Conservation (phyloP, 2,888 invertebrate genomes). For the Achlya flavicornis region DNA sequence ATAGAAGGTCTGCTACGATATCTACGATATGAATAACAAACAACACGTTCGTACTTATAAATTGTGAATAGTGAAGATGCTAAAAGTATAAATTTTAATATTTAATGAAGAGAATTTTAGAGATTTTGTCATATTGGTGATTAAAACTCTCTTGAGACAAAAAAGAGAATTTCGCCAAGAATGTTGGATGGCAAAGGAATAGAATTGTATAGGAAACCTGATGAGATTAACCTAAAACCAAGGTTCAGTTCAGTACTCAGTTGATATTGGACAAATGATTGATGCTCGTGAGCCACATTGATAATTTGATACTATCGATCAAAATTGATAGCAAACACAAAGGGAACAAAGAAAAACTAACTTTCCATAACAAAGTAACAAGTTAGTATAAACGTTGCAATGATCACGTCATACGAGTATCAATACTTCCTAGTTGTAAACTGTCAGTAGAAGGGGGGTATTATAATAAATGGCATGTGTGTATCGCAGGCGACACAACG, state of each 20-base stretch:
- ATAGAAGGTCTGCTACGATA: background rate
- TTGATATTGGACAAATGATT: too few relatives aligned
- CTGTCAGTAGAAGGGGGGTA: conserved; percentile 60
- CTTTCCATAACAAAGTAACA: conserved; percentile 43
- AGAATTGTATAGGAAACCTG: background rate
- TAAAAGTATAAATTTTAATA: too few relatives aligned
- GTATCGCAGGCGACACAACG: conserved; percentile 61
- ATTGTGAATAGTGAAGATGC: too few relatives aligned
- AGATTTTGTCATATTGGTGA: too few relatives aligned
- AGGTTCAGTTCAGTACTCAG: too few relatives aligned
- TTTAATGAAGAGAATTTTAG: too few relatives aligned
- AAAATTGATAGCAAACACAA: conserved; percentile 20
- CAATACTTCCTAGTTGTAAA: conserved; percentile 62
- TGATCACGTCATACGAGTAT: conserved; percentile 53
- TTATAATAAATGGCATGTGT: conserved; percentile 73
- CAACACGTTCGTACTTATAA: too few relatives aligned
- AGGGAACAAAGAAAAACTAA: conserved; percentile 39
- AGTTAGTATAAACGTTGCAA: conserved; percentile 50
- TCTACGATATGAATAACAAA: too few relatives aligned
- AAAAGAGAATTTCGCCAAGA: background rate
- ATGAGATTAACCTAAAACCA: too few relatives aligned
- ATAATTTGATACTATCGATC: conserved; percentile 15
- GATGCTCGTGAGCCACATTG: background rate
- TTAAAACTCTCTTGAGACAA: background rate
- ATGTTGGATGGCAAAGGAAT: background rate